These are phyloP conservation scores for Coracopsis vasa DNA, from an alignment of 2,113 vertebrate species.

Conservation along the genomic window DNA sequence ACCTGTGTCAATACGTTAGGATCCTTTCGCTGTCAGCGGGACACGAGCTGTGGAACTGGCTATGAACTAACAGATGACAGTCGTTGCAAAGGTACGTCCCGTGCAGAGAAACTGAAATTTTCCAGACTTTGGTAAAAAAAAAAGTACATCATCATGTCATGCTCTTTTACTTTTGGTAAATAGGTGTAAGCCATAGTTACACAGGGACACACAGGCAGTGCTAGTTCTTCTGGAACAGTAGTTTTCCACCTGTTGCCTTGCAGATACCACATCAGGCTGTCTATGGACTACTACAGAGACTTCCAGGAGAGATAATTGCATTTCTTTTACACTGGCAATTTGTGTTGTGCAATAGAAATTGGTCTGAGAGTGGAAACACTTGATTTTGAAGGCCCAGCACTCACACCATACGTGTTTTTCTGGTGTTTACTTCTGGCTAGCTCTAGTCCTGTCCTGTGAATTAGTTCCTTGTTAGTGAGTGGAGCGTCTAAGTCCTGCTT, in stretches of 20 bases:
- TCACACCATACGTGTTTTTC: not conserved
- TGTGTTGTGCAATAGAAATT: not conserved
- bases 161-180: not conserved
- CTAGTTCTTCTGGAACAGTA: not conserved
- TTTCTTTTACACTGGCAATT: not conserved
- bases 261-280: not conserved
- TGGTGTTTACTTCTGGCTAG: not conserved
- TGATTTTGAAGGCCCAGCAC: not conserved
- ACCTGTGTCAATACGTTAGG: conserved; percentile 89
- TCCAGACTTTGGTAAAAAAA: not conserved
- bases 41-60: conserved; percentile 94
- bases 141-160: not conserved
- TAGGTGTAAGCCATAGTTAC: accelerated
- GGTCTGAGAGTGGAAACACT: not conserved
- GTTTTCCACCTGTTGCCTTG: not conserved
- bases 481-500: not conserved
- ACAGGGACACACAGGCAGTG: not conserved
- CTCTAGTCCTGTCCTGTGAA: not conserved
- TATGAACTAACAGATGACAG: conserved; percentile 94
- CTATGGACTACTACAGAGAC: not conserved
- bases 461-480: not conserved
- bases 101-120: not conserved
- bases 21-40: conserved; percentile 92
- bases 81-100: conserved; percentile 87
- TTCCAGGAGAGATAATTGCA: not conserved